phyloP scores from a whole-genome alignment of 2,888 invertebrate genomes.

The Tachina lurida region DNA sequence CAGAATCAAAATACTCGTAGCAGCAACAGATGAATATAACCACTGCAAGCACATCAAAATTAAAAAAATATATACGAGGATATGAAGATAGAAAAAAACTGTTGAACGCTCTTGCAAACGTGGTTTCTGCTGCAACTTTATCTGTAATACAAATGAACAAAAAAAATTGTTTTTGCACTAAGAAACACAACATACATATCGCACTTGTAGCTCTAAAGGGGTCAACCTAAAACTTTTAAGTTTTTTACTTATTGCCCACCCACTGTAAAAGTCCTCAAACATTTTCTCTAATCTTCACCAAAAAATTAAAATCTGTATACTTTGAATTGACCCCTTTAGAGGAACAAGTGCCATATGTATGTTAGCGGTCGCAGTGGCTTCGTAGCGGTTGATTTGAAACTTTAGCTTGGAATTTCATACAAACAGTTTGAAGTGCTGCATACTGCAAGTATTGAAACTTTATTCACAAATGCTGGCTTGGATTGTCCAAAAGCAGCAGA shows the following conservation, averaged over 20 bases:
- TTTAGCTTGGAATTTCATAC: constrained; percentile 31
- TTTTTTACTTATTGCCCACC: too few species aligned
- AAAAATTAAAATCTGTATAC: too few species aligned
- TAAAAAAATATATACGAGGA: constrained; percentile 25
- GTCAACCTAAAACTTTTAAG: too few species aligned
- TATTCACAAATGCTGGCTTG: constrained; percentile 22
- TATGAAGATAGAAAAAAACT: too few species aligned
- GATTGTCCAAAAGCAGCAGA: constrained; percentile 33
- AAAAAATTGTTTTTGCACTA: not conserved
- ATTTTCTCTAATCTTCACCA: too few species aligned
- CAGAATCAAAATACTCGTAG: not conserved
- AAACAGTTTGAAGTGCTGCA: too few species aligned
- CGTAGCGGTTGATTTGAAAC: constrained; percentile 26
- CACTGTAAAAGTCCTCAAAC: too few species aligned
- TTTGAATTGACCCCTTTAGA: too few species aligned
- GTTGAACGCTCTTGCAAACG: not conserved
- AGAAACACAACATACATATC: not conserved
- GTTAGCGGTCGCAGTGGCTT: not conserved
- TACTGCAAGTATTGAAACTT: constrained; percentile 18
- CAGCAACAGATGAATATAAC: constrained; percentile 22
- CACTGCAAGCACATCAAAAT: constrained; percentile 1
- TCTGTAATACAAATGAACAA: not conserved
- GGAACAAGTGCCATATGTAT: too few species aligned
- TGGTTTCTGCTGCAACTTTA: not conserved
- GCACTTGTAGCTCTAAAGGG: too few species aligned